These are phyloP conservation scores for Drosophila affinis DNA, from an alignment of 2,888 invertebrate genomes.

Conservation along the genomic window DNA sequence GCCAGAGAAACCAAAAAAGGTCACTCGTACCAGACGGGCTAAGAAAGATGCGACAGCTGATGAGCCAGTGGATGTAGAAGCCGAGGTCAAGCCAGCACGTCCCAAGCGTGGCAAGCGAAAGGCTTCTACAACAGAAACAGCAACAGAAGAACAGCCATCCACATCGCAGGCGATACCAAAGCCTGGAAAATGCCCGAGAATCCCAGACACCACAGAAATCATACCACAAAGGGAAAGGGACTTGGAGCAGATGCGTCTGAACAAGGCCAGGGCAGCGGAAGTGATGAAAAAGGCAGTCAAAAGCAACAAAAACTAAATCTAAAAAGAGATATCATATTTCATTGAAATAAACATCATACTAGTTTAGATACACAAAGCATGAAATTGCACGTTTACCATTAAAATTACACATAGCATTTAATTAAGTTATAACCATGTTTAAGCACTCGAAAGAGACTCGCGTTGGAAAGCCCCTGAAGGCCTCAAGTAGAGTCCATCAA, in stretches of 20 bases:
- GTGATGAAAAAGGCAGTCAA: slow-evolving; percentile 86
- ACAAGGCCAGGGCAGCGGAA: slow-evolving; percentile 90
- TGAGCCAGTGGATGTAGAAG: background rate
- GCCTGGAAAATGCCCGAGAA: slow-evolving; percentile 53
- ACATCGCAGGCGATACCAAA: slow-evolving; percentile 24
- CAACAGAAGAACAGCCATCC: slow-evolving; percentile 30
- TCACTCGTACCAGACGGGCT: slow-evolving; percentile 42
- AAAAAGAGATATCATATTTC: too few relatives aligned
- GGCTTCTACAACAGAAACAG: slow-evolving; percentile 7
- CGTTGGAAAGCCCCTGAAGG: background rate
- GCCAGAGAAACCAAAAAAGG: slow-evolving; percentile 52
- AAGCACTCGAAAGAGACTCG: background rate
- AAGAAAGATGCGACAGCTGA: slow-evolving; percentile 14
- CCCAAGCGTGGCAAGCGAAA: slow-evolving; percentile 53
- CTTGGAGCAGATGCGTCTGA: slow-evolving; percentile 86
- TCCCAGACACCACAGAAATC: slow-evolving; percentile 84
- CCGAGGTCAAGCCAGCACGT: slow-evolving; percentile 14
- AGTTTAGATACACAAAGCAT: background rate
- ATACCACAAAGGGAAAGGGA: slow-evolving; percentile 91
- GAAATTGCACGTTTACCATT: background rate
- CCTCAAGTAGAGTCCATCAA: background rate
- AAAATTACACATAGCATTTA: background rate
- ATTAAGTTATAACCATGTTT: background rate
- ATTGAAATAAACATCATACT: background rate
- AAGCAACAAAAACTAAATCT: slow-evolving; percentile 6